Evolutionary conservation across 2,888 invertebrate species (phyloP).

Genomic region (Tholera decimalis): DNA sequence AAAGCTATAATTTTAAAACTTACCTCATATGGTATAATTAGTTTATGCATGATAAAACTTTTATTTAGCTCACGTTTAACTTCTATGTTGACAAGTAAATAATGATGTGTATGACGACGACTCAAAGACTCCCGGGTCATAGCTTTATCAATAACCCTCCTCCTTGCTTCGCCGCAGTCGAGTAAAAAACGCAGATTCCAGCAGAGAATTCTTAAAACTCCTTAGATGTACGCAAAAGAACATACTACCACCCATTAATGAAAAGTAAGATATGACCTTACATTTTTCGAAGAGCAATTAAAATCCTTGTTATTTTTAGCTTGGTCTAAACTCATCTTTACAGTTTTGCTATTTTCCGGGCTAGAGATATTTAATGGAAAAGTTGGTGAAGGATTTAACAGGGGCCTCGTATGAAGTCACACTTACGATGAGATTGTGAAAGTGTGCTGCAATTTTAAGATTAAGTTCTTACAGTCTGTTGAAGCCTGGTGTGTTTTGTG

Average conservation of each 20-base stretch:
- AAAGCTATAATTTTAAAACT: not conserved
- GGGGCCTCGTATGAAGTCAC: slow-evolving; percentile 26
- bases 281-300: slow-evolving; percentile 8
- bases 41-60: too few species aligned
- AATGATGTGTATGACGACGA: too few species aligned
- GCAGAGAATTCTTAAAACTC: too few species aligned
- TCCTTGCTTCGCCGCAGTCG: too few species aligned
- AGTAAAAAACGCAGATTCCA: too few species aligned
- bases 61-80: too few species aligned
- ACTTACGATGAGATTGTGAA: slow-evolving; percentile 16
- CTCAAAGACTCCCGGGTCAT: too few species aligned
- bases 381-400: slow-evolving; percentile 27
- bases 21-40: too few species aligned
- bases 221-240: too few species aligned
- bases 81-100: too few species aligned
- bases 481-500: slow-evolving; percentile 2
- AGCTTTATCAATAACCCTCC: too few species aligned
- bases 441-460: slow-evolving; percentile 23
- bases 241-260: not conserved
- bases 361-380: slow-evolving; percentile 33
- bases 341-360: slow-evolving; percentile 13
- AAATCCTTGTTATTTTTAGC: not conserved
- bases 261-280: not conserved
- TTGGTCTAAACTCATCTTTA: slow-evolving; percentile 8
- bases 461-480: slow-evolving; percentile 10